phyloP scores from a whole-genome alignment of 1,140 invertebrate genomes.

The Euborellia annulipes region DNA sequence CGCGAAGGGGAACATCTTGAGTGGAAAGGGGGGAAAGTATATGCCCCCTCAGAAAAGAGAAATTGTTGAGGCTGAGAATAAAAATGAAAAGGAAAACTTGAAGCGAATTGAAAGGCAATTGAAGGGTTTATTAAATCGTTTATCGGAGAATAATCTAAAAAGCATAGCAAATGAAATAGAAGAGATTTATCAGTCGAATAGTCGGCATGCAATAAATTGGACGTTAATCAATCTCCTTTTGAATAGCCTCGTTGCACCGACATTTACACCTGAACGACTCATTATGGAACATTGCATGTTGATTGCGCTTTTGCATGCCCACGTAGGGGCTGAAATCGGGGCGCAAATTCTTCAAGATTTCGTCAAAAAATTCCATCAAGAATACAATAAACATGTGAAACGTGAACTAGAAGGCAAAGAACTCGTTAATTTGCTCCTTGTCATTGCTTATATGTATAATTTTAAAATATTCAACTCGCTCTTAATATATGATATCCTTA shows the following conservation, averaged over 20 bases:
- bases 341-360: conserved; percentile 60
- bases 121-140: conserved; percentile 75
- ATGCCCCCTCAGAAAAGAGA: conserved; percentile 64
- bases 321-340: conserved; percentile 81
- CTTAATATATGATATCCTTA: conserved; percentile 62
- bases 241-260: conserved; percentile 43
- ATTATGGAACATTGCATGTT: conserved; percentile 71
- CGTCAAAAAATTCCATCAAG: conserved; percentile 45
- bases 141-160: conserved; percentile 77
- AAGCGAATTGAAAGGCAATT: conserved; percentile 54
- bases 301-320: conserved; percentile 70
- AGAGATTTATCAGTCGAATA: no score
- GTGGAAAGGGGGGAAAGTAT: conserved; percentile 45
- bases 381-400: conserved; percentile 27
- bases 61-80: conserved; percentile 29
- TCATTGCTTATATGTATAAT: conserved; percentile 72
- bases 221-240: conserved; percentile 49
- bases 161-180: conserved; percentile 40
- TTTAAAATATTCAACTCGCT: conserved; percentile 71
- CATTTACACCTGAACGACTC: conserved; percentile 58
- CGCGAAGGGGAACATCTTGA: conserved; percentile 52
- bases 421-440: conserved; percentile 68
- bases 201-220: conserved; percentile 58
- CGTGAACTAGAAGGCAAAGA: conserved; percentile 55
- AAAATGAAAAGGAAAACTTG: conserved; percentile 39